Percentiles rank a stretch among this genome's conserved stretches.
phyloP scores from a whole-genome alignment of 2,888 invertebrate species.

The Conistra vaccinii region DNA sequence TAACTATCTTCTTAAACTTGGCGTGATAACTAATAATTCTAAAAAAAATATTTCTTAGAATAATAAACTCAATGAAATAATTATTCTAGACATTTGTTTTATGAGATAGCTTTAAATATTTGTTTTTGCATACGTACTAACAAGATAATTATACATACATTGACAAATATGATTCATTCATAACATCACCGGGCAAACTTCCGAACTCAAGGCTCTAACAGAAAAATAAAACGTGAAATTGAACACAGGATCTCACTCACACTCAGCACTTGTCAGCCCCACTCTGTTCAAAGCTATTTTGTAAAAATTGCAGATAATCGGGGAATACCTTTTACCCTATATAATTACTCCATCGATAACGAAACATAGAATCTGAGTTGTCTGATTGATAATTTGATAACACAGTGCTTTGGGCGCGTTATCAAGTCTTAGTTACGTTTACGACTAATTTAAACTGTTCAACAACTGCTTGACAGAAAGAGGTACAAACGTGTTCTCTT shows the following conservation, averaged over 20 bases:
- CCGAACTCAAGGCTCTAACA: not conserved
- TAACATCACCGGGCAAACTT: not conserved
- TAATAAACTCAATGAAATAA: conserved; percentile 13
- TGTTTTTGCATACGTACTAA: not conserved
- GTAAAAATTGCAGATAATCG: too few relatives aligned
- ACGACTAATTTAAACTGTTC: conserved; percentile 19
- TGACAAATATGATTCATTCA: not conserved
- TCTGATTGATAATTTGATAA: conserved; percentile 17
- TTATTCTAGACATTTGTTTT: not conserved
- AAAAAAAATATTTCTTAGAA: conserved; percentile 14
- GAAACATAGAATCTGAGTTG: not conserved
- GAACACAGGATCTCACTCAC: not conserved
- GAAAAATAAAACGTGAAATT: not conserved
- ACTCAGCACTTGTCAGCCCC: too few relatives aligned
- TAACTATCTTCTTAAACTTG: not conserved
- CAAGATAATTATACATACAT: not conserved
- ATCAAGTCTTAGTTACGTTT: conserved; percentile 4
- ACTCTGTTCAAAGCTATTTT: not conserved
- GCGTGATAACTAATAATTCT: not conserved
- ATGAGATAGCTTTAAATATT: not conserved
- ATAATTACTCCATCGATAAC: not conserved
- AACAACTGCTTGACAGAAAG: conserved; percentile 1
- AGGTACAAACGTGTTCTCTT: conserved; percentile 4
- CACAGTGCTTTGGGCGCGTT: conserved; percentile 4
- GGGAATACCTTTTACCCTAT: not conserved